Evolutionary conservation across 2,797 vertebrate species (phyloP).

Genomic region (Saguinus oedipus): DNA sequence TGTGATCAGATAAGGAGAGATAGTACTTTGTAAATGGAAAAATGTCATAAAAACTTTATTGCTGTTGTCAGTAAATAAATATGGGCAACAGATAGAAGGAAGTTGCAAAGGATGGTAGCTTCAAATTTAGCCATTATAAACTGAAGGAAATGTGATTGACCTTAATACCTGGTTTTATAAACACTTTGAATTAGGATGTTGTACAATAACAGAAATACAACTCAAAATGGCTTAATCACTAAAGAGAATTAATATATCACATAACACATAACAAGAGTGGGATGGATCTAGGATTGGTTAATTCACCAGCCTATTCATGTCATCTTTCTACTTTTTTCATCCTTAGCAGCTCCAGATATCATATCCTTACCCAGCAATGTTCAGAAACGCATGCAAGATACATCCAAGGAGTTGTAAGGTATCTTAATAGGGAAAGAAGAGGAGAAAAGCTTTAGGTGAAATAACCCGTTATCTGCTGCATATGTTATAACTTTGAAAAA

Average conservation of each 20-base stretch:
- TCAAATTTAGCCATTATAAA: conserved; percentile 7
- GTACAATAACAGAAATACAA: conserved; percentile 32
- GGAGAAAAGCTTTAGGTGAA: conserved; percentile 5
- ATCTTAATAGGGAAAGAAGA: not conserved
- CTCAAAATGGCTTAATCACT: not conserved
- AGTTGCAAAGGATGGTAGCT: not conserved
- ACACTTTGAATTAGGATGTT: not conserved
- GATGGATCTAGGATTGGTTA: not conserved
- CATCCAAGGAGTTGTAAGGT: not conserved
- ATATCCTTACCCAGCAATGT: not conserved
- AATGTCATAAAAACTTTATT: conserved; percentile 4
- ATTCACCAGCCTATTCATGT: not conserved
- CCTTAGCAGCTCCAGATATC: not conserved
- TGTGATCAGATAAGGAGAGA: conserved; percentile 33
- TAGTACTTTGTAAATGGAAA: not conserved
- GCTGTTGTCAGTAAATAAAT: not conserved
- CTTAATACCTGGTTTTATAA: conserved; percentile 44
- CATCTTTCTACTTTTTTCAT: not conserved
- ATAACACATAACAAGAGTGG: not conserved
- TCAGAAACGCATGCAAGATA: conserved; percentile 22
- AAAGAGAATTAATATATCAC: not conserved
- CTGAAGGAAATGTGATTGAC: not conserved
- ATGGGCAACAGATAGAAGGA: not conserved
- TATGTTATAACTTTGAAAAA: conserved; percentile 21
- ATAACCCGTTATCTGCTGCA: not conserved